Evolutionary conservation across 1,140 invertebrate species (phyloP), one percentile per base, ranked within the genome.

Genomic region (Drosophila subobscura): DNA sequence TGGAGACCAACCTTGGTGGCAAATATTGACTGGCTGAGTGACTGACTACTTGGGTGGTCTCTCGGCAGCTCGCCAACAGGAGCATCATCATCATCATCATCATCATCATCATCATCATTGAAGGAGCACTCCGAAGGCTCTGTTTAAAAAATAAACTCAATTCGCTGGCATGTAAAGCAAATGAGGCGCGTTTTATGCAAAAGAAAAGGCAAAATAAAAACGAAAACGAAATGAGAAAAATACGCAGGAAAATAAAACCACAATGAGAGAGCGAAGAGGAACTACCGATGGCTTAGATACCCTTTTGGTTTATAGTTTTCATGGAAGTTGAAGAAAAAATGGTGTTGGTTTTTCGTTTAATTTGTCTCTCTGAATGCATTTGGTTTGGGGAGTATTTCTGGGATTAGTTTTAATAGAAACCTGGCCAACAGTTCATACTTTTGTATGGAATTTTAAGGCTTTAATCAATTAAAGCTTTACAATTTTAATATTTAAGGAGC

Each of bases 111-210:
- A 51, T 52, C 16, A 22, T 33, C 23, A 12, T 40, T 37, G 44
- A 40, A 44, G 58, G 44, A 61, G 58, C 53, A 40, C 58, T 14
- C 22, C 37, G 76, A 77, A 67, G 52, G 68, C 55, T 83, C 72
- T 61, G 25, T 23, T 74, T 63, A 75, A 83, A 78, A 88, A 83
- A 70, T 72, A 49, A 78, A 85, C 77, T 77, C 77, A 60, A 80
- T 52, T 71, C 66, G 52, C 67, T 70, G 73, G 83, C 83, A 85
- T 85, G 81, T 85, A 86, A 86, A 81, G 83, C 78, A 86, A 86
- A 86, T 86, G 83, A 88, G 83, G 70, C 60, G 84, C 74, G 56
- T 72, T 81, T 86, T 86, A 86, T 86, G 83, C 83, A 86, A 86
- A 77, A 70, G 23, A 59, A 67, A 68, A 63, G 16, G 44, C 44